These are phyloP conservation scores for Rhopilema esculentum DNA, from an alignment of 30 jellyfish, hydroid and myxozoan genomes.

Conservation along the genomic window DNA sequence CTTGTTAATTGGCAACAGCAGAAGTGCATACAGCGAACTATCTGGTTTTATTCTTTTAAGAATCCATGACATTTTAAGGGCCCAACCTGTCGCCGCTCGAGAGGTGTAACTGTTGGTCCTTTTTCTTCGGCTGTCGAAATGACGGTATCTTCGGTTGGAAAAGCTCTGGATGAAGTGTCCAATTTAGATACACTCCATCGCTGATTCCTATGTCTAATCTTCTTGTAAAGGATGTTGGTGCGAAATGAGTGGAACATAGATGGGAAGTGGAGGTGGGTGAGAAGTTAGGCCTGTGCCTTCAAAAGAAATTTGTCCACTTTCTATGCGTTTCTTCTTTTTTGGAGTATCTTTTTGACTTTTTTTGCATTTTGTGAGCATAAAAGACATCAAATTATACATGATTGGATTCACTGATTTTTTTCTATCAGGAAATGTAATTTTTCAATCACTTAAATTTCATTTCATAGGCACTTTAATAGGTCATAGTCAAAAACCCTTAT, in stretches of 20 bases:
- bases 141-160: constrained; percentile 3
- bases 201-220: neutral
- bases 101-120: neutral
- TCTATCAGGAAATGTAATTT: too few species aligned
- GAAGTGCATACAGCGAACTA: neutral
- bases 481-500: too few species aligned
- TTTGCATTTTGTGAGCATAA: too few species aligned
- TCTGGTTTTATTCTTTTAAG: neutral
- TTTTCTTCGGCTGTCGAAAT: neutral
- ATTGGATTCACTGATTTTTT: too few species aligned
- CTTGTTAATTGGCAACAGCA: neutral
- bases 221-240: constrained; percentile 10
- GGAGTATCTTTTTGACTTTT: too few species aligned
- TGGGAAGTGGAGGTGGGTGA: constrained; percentile 15
- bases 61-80: neutral
- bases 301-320: constrained; percentile 5
- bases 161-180: neutral
- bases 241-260: constrained; percentile 11
- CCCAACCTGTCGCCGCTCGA: constrained; percentile 10
- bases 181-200: neutral
- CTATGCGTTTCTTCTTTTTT: constrained; percentile 8
- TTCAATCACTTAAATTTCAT: too few species aligned
- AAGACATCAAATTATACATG: too few species aligned
- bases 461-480: too few species aligned
- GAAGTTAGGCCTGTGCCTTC: constrained; percentile 17